A percentile compares a stretch with the other conserved stretches of the same genome.
phyloP scores from a whole-genome alignment of 2,797 vertebrate genomes.

The Urocyon cinereoargenteus region DNA sequence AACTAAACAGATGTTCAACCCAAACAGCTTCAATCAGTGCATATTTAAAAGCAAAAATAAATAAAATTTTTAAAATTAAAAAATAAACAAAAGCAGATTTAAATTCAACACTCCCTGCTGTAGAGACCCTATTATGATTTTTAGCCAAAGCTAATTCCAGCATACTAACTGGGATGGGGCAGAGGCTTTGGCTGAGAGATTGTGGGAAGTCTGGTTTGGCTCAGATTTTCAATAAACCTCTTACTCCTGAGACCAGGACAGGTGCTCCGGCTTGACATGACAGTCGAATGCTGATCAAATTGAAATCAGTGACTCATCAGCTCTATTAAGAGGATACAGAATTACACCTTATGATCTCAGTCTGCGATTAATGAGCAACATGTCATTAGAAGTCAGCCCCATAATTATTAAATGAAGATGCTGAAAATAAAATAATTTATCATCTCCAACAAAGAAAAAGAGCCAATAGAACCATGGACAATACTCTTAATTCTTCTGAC shows the following conservation, averaged over 20 bases:
- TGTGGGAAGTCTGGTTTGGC: background rate
- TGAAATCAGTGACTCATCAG: background rate
- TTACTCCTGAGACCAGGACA: background rate
- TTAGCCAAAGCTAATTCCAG: background rate
- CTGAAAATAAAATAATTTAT: background rate
- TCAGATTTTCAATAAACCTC: background rate
- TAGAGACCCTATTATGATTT: background rate
- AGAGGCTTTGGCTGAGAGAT: background rate
- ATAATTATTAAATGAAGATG: background rate
- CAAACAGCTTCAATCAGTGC: background rate
- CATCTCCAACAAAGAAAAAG: background rate
- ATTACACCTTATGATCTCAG: background rate
- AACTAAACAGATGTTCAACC: background rate
- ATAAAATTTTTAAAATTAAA: background rate
- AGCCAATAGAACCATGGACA: background rate
- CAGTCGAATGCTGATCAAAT: background rate
- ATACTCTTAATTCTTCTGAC: background rate
- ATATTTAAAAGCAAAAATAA: constrained; percentile 6
- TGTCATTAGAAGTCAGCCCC: background rate
- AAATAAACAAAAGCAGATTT: background rate
- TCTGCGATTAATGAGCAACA: background rate
- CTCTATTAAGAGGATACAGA: background rate
- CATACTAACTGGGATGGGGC: background rate
- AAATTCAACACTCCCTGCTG: background rate
- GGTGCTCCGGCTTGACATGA: background rate